Evolutionary conservation across 1,140 invertebrate species (phyloP), one percentile per base, ranked within the genome.

Genomic region (Marisa cornuarietis): DNA sequence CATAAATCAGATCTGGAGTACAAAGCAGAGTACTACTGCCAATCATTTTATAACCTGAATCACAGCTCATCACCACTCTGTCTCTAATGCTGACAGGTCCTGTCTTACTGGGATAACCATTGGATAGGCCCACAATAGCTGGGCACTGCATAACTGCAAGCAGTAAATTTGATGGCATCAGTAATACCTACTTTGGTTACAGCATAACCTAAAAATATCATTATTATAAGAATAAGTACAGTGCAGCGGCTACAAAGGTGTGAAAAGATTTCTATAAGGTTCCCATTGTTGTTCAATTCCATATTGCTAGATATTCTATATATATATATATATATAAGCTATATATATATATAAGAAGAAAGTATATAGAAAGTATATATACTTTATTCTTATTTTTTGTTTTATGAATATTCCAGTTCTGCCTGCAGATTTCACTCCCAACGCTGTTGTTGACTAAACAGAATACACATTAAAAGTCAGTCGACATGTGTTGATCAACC

Each of bases 101-200:
- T 6, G 79, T 71, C 10, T 72, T 68, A 54, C 82, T 84, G 0
- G 81, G 79, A 20, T 68, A 31, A 16, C 84, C 86, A 83, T 87
- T 81, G 20, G 54, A 10, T n/a, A 87, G 75, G 22, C 80, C 82
- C 2, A 83, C 20, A 26, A 81, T 71, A 65, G 80, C 81, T 20
- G 76, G 81, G 76, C 86, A 87, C 5, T 83, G 63, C 42, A 76
- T 71, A 31, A 83, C 86, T 87, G 82, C 65, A 83, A 81, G 62
- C 13, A 65, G 58, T 65, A 76, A 42, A 58, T 42, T 42, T 42
- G 54, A 58, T 18, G 9, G 0, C 16, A 18, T 5, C 54, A 6
- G 5, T 6, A 31, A 31, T 68, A 42, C 31, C 31, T 42, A 42
- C 31, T 42, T 4, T 42, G 31, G 31, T 42, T 42, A 6, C 6